Evolutionary conservation across 2,113 vertebrate species (phyloP), one percentile per base, ranked within the genome.

Genomic region (Albula goreensis): DNA sequence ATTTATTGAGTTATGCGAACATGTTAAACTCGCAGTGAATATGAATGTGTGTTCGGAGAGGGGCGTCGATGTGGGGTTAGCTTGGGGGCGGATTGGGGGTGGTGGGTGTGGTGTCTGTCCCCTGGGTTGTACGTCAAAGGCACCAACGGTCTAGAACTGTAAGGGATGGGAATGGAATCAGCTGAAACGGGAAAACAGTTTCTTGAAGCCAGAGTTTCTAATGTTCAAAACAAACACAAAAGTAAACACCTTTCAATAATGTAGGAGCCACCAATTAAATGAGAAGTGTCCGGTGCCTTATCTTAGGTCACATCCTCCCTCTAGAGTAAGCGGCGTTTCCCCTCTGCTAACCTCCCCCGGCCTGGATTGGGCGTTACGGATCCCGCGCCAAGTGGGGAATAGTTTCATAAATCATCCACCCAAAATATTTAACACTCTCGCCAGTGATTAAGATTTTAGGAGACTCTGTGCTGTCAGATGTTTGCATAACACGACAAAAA

Each of bases 341-440:
- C 5, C 56, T 7, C 48, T 6, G 57, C 56, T 83, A 81, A 81
- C 80, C 80, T 63, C 41, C 81, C 81, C 52, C 41, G 60, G 82
- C 48, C 17, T 60, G 70, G 70, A 8, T n/a, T 17, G n/a, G 70
- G 70, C 7, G n/a, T 5, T 74, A 10, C 6, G 82, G 82, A 83
- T 50, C 17, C 3, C 57, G 41, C 31, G 82, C 82, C 82, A 83
- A 66, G 49, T 50, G 60, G 82, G 31, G 82, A 83, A 70, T 66
- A 9, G 50, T 31, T 74, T 50, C 57, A 83, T 83, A 22, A 66
- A 83, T 83, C 60, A 60, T 83, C 70, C 60, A 15, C 57, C 60
- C 50, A 63, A 83, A 83, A 51, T 53, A 25, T 50, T 66, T 50
- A 66, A 50, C 82, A 70, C 82, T 17, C 60, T 63, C 41, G 82